These are phyloP conservation scores for Leucophenga maculata DNA, from an alignment of 2,888 invertebrate species.

Conservation along the genomic window DNA sequence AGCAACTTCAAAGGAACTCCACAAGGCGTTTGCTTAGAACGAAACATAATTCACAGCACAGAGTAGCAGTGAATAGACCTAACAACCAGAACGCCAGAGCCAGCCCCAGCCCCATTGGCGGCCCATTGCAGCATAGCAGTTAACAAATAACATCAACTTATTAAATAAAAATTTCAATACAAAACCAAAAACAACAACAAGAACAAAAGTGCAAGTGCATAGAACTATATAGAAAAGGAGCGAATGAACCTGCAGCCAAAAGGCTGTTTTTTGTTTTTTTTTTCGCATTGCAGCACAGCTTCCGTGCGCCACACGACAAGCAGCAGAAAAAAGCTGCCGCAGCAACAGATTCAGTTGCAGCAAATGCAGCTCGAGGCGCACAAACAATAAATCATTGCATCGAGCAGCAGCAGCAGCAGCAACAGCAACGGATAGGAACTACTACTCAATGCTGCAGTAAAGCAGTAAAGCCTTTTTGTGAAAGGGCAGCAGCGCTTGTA, in stretches of 20 bases:
- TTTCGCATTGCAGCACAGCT: constrained; percentile 9
- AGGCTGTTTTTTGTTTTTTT: too few relatives aligned
- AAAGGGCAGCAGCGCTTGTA: not conserved
- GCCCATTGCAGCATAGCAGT: constrained; percentile 43
- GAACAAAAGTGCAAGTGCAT: constrained; percentile 18
- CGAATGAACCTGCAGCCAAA: too few relatives aligned
- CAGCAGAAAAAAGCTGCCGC: not conserved
- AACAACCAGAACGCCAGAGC: too few relatives aligned
- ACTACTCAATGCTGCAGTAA: not conserved
- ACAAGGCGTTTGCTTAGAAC: not conserved
- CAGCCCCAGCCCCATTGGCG: not conserved
- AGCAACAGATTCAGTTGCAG: not conserved
- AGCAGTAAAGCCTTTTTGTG: constrained; percentile 3
- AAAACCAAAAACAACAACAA: constrained; percentile 7
- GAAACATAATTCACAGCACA: too few relatives aligned
- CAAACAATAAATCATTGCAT: constrained; percentile 62
- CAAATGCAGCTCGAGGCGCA: constrained; percentile 54
- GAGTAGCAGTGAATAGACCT: too few relatives aligned
- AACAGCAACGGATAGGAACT: not conserved
- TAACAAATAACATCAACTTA: constrained; percentile 66
- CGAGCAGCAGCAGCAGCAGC: constrained; percentile 41
- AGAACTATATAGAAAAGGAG: too few relatives aligned
- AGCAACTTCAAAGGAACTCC: not conserved
- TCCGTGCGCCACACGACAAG: constrained; percentile 21
- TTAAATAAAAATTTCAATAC: constrained; percentile 64